A percentile compares a stretch with the other conserved stretches of the same genome.
These are phyloP conservation scores for Scytalopus superciliaris DNA, from an alignment of 2,113 vertebrate species.

Conservation along the genomic window DNA sequence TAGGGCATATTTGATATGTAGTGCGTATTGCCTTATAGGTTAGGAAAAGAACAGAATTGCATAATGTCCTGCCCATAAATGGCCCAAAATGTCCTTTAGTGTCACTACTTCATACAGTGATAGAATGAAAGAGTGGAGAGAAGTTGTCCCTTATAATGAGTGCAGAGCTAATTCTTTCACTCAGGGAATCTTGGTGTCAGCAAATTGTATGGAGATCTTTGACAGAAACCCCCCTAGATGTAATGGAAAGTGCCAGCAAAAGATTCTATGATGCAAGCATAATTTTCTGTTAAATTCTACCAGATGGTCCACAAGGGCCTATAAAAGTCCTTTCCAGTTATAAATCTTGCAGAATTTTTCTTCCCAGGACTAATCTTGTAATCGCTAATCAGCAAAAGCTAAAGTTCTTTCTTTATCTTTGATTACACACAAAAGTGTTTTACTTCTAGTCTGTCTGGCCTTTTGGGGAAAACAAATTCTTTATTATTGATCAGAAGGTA, in stretches of 20 bases:
- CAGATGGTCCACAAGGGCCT: not conserved
- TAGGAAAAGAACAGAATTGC: not conserved
- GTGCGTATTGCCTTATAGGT: not conserved
- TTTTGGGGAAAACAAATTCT: constrained; percentile 1
- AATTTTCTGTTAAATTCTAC: constrained; percentile 29
- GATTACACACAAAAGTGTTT: not conserved
- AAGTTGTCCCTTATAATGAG: not conserved
- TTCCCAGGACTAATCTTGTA: not conserved
- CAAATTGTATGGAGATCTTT: constrained; percentile 4
- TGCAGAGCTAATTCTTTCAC: not conserved
- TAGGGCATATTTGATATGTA: not conserved
- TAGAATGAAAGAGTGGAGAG: not conserved
- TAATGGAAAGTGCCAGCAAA: constrained; percentile 14
- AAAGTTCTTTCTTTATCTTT: constrained; percentile 24
- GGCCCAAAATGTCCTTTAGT: not conserved
- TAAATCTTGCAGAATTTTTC: constrained; percentile 36
- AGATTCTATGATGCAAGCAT: constrained; percentile 2
- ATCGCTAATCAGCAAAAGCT: constrained; percentile 23
- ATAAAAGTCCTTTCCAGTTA: constrained; percentile 5
- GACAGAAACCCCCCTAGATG: not conserved
- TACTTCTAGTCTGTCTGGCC: not conserved
- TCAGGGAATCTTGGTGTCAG: not conserved
- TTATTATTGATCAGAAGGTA: constrained; percentile 19
- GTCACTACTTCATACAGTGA: not conserved
- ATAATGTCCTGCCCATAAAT: not conserved